Evolutionary conservation across 2,888 invertebrate species (phyloP), one percentile per base, ranked within the genome.

Genomic region (Lumbricus terrestris): DNA sequence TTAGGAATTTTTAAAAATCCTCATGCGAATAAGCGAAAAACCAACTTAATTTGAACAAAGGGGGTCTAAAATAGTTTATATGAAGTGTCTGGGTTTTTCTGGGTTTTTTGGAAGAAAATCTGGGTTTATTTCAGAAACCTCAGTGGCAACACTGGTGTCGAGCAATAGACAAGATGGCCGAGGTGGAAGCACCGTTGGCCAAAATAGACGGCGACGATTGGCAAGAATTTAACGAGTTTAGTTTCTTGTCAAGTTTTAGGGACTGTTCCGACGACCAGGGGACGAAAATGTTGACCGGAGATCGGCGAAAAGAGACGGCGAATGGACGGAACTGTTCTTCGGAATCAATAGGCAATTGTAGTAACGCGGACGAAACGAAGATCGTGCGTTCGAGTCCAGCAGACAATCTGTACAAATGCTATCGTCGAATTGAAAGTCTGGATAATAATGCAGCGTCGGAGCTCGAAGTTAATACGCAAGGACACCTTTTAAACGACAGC

Each of bases 191-290:
- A 33, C 88, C 90, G 34, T 40, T 90, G 37, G 33, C 88, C 47
- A 35, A 88, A 38, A 2, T 89, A 29, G n/a, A 40, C 38, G 88
- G 38, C 69, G 89, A 89, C n/a, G 89, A 89, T 47, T 89, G 89
- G 89, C 89, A 89, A 37, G 89, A 89, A 69, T 89, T 89, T 37
- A 89, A 88, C 88, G 88, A 85, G 29, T 37, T 35, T 85, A 34
- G 37, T 20, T 37, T 37, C 20, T n/a, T 85, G 20, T 34, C 85
- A 34, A 18, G 23, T 3, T 37, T 34, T 34, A 37, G 85, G 37
- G 37, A 85, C 85, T 85, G 20, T 85, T 18, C 85, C 35, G 85
- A 85, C 34, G 16, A 85, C 16, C 37, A 35, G n/a, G 85, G 85
- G 23, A 85, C 33, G 85, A 85, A 85, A 85, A 35, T 37, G 85